Evolutionary conservation across 30 jellyfish, hydroid and myxozoan species (phyloP).

Genomic region (Rhopilema esculentum): DNA sequence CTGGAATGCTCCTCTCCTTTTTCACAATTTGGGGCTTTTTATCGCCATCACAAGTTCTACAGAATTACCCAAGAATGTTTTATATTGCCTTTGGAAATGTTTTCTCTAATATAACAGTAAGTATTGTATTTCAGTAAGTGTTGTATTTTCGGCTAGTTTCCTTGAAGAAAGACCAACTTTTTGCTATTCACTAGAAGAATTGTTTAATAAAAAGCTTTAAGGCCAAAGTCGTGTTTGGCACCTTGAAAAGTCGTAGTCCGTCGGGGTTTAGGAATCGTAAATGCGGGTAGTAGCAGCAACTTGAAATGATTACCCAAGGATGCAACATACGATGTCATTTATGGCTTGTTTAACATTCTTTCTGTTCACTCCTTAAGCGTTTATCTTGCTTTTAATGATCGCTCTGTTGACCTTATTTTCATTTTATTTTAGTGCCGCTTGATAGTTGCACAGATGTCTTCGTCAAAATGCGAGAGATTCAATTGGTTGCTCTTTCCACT

Average conservation of each 20-base stretch:
- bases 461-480: slow-evolving; percentile 80
- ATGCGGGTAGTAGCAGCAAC: no score
- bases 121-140: background rate
- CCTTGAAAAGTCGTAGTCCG: background rate
- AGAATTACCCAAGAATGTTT: slow-evolving; percentile 56
- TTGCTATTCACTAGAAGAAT: no score
- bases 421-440: slow-evolving; percentile 82
- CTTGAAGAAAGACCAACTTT: background rate
- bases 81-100: slow-evolving; percentile 77
- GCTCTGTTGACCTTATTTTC: background rate
- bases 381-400: background rate
- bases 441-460: slow-evolving; percentile 93
- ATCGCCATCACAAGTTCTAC: slow-evolving; percentile 65
- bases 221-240: no score
- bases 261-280: no score
- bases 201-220: no score
- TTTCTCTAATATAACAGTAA: slow-evolving; percentile 83
- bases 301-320: no score
- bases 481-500: slow-evolving; percentile 75
- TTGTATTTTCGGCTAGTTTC: background rate
- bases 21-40: slow-evolving; percentile 54
- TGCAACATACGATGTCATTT: no score
- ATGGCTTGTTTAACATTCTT: no score
- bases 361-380: no score
- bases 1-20: slow-evolving; percentile 28